These are phyloP conservation scores for Dione juno DNA, from an alignment of 2,888 invertebrate species.

Conservation along the genomic window DNA sequence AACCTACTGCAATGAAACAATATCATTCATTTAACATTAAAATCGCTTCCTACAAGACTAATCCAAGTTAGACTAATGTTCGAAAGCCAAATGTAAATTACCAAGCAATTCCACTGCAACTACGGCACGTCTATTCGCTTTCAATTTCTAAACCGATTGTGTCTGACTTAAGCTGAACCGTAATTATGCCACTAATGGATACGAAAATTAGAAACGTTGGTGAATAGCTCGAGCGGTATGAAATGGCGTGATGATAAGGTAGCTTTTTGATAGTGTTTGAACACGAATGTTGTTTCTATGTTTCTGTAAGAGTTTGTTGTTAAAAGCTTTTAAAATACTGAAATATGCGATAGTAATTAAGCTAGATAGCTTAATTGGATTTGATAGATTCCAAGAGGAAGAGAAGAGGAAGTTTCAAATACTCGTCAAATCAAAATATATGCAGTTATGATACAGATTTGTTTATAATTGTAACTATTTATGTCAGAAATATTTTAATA, in stretches of 20 bases:
- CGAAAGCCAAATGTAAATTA: slow-evolving; percentile 44
- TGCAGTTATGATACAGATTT: no score
- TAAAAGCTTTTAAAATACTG: background rate
- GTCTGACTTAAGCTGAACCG: slow-evolving; percentile 40
- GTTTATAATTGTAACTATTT: no score
- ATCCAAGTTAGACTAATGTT: slow-evolving; percentile 39
- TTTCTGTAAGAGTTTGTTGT: background rate
- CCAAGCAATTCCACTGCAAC: slow-evolving; percentile 43
- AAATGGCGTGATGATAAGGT: slow-evolving; percentile 24
- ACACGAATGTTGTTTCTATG: slow-evolving; percentile 1
- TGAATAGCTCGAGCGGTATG: slow-evolving; percentile 36
- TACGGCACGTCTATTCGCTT: slow-evolving; percentile 41
- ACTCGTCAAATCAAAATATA: no score
- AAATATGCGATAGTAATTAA: background rate
- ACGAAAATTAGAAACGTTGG: slow-evolving; percentile 43
- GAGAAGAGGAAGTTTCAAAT: no score
- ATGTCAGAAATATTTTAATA: no score
- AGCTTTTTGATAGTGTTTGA: slow-evolving; percentile 7
- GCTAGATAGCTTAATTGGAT: background rate
- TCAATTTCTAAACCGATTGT: slow-evolving; percentile 44
- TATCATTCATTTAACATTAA: slow-evolving; percentile 23
- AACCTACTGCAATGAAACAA: slow-evolving; percentile 4
- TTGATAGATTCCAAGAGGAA: background rate
- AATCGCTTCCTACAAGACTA: slow-evolving; percentile 28
- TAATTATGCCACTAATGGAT: slow-evolving; percentile 42